Evolutionary conservation across 2,797 vertebrate genomes (phyloP), one percentile per base, ranked within the genome.

Genomic region (Argyrosomus regius): DNA sequence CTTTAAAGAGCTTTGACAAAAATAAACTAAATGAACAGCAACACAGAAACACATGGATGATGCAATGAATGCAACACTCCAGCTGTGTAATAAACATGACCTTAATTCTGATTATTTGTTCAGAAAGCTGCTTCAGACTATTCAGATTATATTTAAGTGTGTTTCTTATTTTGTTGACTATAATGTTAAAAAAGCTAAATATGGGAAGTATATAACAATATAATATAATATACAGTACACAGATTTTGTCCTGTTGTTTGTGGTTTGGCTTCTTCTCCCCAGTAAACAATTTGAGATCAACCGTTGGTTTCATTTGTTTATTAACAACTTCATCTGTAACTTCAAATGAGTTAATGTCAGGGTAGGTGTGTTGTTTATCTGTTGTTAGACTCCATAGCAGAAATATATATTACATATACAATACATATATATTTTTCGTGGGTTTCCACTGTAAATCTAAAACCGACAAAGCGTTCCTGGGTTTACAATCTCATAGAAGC

Each of bases 21-120:
- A 72, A 75, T 16, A 24, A 18, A 43, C 59, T 9, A 6, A 56
- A 18, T 70, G 56, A 58, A 45, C 45, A 46, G 39, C 53, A 56
- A 61, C 22, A 67, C 0, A 16, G 60, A 16, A 54, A 54, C 63
- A 80, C 59, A 73, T 77, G 41, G 62, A 8, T 74, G 74, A 46
- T 61, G 78, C 49, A 74, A 77, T 0, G 3, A 9, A 31, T 43
- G 54, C 20, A 80, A 64, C 11, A 18, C 17, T 49, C 16, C 13
- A 28, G 50, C 13, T 43, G 22, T 24, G 52, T 12, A 64, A 57
- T 28, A 22, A 64, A 41, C n/a, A 14, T 1, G 2, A 41, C 14
- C 5, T 6, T n/a, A 28, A 77, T 17, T 0, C 41, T 24, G 57
- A 20, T 3, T 39, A 20, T 60, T 4, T 17, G 20, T 12, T 39